Evolutionary conservation across 2,797 vertebrate genomes (phyloP), one percentile per base, ranked within the genome.

Genomic region (Enteromius trimaculatus): DNA sequence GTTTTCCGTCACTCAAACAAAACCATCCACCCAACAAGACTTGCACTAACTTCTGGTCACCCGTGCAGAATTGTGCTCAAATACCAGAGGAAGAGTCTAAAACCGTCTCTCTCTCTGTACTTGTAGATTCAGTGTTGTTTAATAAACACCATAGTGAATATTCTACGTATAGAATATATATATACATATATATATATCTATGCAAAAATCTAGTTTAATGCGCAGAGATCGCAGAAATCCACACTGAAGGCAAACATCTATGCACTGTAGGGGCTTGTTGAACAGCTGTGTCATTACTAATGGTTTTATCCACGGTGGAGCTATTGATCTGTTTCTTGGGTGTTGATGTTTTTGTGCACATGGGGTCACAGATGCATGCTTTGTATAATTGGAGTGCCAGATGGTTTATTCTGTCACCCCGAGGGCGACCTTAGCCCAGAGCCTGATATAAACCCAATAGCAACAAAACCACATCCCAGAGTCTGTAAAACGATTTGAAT

Each of bases 281-380:
- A 79, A 62, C 72, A 77, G 53, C 55, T 81, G 72, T 47, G 70
- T 60, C 49, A 62, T 49, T 49, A 64, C 64, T 26, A 74, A 71
- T n/a, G 21, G 26, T 65, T 78, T 69, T 16, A 60, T 70, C 47
- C 71, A 81, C 70, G 68, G 13, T 17, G 23, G 26, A 69, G 19
- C 39, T 64, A 84, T 86, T 84, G 79, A 86, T 87, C 64, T 76
- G 75, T 84, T 82, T 81, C 13, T 47, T 29, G 13, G 42, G 21
- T 26, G 69, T 74, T 58, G 44, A 62, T 62, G 53, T 34, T 75
- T 75, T 84, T 66, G 69, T 68, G 6, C 1, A 19, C 49, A 66
- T 49, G 26, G 65, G 64, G 74, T 47, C 31, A 69, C 77, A 80
- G 77, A 83, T 83, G 83, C 69, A 69, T 71, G 37, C 65, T 51